phyloP scores from a whole-genome alignment of 2,113 vertebrate species.

The Phasianus colchicus region DNA sequence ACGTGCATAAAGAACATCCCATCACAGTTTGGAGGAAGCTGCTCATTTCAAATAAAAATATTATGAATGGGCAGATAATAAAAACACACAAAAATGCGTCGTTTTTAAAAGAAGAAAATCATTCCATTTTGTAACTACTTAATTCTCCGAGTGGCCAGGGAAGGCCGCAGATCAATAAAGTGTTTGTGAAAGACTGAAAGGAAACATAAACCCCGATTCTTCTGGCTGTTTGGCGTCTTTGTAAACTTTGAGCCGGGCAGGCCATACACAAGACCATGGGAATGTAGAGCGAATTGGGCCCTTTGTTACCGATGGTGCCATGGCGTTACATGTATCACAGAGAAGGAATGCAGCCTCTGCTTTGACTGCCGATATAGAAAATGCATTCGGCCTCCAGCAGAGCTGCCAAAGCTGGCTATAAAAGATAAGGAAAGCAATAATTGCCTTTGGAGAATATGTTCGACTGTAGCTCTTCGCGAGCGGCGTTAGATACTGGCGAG shows the following conservation, averaged over 20 bases:
- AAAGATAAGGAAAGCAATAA: slow-evolving; percentile 67
- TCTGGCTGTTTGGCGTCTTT: slow-evolving; percentile 82
- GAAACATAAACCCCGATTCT: slow-evolving; percentile 83
- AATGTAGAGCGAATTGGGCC: slow-evolving; percentile 74
- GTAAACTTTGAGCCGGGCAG: slow-evolving; percentile 72
- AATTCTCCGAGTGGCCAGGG: slow-evolving; percentile 66
- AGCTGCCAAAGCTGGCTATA: slow-evolving; percentile 59
- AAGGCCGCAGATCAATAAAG: slow-evolving; percentile 75
- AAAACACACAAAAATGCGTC: slow-evolving; percentile 42
- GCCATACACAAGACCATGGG: slow-evolving; percentile 81
- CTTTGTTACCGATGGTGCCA: slow-evolving; percentile 77
- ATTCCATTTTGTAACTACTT: slow-evolving; percentile 67
- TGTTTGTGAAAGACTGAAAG: slow-evolving; percentile 80
- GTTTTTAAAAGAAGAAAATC: not conserved
- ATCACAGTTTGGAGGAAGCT: not conserved
- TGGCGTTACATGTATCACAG: slow-evolving; percentile 65
- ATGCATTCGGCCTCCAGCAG: slow-evolving; percentile 67
- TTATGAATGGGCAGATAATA: slow-evolving; percentile 64
- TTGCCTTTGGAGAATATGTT: slow-evolving; percentile 41
- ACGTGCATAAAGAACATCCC: slow-evolving; percentile 40
- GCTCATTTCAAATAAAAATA: slow-evolving; percentile 66
- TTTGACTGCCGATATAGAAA: slow-evolving; percentile 69
- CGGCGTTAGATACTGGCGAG: slow-evolving; percentile 13
- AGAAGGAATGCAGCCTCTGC: slow-evolving; percentile 74
- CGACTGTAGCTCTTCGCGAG: slow-evolving; percentile 5